These are phyloP conservation scores for Schizothorax lantsangensis DNA, from an alignment of 2,797 vertebrate genomes.

Conservation along the genomic window DNA sequence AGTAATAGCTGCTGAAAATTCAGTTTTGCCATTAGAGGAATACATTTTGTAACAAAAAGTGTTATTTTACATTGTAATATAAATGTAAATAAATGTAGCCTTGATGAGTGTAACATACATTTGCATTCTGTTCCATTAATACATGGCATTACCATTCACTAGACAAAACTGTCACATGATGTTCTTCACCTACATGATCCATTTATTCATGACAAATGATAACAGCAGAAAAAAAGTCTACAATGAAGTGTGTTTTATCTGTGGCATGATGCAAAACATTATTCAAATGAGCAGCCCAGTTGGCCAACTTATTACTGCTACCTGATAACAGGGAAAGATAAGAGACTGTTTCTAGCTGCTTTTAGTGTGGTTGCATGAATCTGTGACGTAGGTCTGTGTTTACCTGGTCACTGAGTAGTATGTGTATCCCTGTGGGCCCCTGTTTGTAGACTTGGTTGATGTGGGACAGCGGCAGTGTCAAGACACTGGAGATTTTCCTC, in stretches of 20 bases:
- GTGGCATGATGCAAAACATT: conserved; percentile 62
- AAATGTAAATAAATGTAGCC: background rate
- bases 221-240: background rate
- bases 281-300: conserved; percentile 26
- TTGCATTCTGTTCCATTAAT: background rate
- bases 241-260: conserved; percentile 16
- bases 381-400: background rate
- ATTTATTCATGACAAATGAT: background rate
- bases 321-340: conserved; percentile 8
- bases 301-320: conserved; percentile 4
- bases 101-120: background rate
- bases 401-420: conserved; percentile 79
- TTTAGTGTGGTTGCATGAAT: background rate
- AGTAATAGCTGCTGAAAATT: background rate
- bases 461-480: conserved; percentile 71
- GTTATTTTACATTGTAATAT: background rate
- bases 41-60: background rate
- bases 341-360: background rate
- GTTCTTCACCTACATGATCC: background rate
- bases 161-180: conserved; percentile 1
- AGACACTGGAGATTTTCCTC: conserved; percentile 77
- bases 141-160: background rate
- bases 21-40: background rate
- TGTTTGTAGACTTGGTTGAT: conserved; percentile 78
- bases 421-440: conserved; percentile 74